These are phyloP conservation scores for Pseudolycoriella hygida DNA, from an alignment of 2,888 invertebrate genomes.

Conservation along the genomic window DNA sequence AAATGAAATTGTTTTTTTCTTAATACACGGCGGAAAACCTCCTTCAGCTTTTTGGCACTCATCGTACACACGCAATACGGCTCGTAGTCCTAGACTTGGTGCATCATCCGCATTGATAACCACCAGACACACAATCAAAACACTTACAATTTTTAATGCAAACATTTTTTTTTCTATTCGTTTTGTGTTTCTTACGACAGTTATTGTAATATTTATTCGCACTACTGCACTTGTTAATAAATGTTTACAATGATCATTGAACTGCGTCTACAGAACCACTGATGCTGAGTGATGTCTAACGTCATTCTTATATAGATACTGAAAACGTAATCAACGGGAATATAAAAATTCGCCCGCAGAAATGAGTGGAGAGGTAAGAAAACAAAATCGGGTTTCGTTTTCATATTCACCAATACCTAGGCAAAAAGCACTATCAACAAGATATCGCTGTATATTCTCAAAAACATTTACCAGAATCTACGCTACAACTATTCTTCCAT, in stretches of 20 bases:
- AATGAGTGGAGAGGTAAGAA: conserved; percentile 7
- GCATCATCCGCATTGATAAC: conserved; percentile 21
- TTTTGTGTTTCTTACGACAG: not conserved
- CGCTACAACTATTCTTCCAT: not conserved
- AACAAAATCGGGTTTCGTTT: conserved; percentile 7
- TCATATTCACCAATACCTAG: conserved; percentile 2
- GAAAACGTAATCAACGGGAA: conserved; percentile 8
- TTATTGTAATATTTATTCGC: conserved; percentile 1
- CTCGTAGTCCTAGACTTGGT: conserved; percentile 42
- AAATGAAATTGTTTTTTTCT: conserved; percentile 65
- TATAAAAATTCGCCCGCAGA: not conserved
- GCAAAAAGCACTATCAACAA: not conserved
- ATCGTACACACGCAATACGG: conserved; percentile 53
- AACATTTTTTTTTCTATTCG: conserved; percentile 4
- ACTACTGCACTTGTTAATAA: conserved; percentile 1
- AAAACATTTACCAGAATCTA: not conserved
- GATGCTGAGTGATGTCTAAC: conserved; percentile 26
- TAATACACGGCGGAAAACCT: conserved; percentile 55
- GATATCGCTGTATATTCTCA: not conserved
- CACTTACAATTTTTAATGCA: conserved; percentile 19
- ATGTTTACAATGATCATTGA: conserved; percentile 19
- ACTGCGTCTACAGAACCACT: conserved; percentile 35
- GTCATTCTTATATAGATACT: conserved; percentile 28
- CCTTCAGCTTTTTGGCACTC: conserved; percentile 51
- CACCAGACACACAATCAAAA: conserved; percentile 16